Evolutionary conservation across 2,113 vertebrate genomes (phyloP), one percentile per base, ranked within the genome.

Genomic region (Pontoporia blainvillei): DNA sequence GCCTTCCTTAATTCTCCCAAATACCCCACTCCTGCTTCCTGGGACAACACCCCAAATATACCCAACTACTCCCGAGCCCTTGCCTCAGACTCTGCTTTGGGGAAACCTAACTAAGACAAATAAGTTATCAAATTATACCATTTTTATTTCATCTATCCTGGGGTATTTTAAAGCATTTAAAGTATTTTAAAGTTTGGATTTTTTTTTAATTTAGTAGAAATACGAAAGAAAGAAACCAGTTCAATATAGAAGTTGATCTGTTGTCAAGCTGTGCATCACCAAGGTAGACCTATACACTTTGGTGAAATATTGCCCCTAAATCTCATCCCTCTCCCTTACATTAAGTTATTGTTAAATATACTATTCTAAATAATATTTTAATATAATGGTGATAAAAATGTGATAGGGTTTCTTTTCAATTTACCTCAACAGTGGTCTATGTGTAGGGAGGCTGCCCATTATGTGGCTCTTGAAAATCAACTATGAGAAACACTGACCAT

Each of bases 351-450:
- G 86, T 78, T 95, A 81, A 87, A 81, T 39, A 73, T 39, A 69
- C 57, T 81, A 39, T 82, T 96, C 92, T 62, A 66, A 93, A 59
- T 88, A 95, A 36, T 91, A 85, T 29, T 71, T 95, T 84, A 82
- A 89, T 82, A 34, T 90, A 34, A 62, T 57, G 21, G 39, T 62
- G 44, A 91, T 71, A 78, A 86, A 95, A 92, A 78, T 83, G 41
- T 57, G 13, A 66, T 67, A 36, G 49, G 64, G 52, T 27, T 94
- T 90, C 66, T 78, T 96, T 94, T 90, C 92, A 57, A 34, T 83
- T 73, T 96, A 69, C 29, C 20, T 89, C 34, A 73, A 9, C 18
- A 17, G 23, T 72, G 21, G 31, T 86, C 31, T 93, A 18, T 64
- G 25, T 90, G 49, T 69, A 23, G 49, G 29, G 57, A 82, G 62